phyloP scores from a whole-genome alignment of 1,140 invertebrate species.

The Pseudomyrmex flavicornis region DNA sequence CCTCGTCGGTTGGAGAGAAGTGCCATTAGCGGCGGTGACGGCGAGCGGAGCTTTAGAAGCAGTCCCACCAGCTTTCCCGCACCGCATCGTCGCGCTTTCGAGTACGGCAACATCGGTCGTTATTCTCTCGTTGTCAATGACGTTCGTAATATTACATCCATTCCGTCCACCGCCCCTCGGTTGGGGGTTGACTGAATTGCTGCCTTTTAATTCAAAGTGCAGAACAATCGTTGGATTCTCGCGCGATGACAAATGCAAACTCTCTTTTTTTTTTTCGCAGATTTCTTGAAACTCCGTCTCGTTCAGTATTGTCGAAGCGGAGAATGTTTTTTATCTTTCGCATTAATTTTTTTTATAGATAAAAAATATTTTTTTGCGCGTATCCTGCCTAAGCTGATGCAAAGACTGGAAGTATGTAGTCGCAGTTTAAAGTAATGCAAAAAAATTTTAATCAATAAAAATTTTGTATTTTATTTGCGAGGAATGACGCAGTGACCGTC shows the following conservation, averaged over 20 bases:
- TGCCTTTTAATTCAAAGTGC: constrained; percentile 59
- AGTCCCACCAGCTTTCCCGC: constrained; percentile 67
- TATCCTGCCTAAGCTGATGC: no score
- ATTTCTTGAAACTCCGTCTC: background rate
- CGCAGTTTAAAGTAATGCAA: no score
- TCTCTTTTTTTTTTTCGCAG: constrained; percentile 30
- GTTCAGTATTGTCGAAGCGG: constrained; percentile 1
- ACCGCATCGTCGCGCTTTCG: constrained; percentile 67
- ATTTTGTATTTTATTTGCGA: background rate
- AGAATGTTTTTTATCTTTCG: constrained; percentile 28
- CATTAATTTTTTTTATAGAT: background rate
- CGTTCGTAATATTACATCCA: constrained; percentile 69
- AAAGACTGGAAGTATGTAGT: background rate
- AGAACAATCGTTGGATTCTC: constrained; percentile 52
- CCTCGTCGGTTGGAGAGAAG: constrained; percentile 73
- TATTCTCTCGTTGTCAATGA: constrained; percentile 68
- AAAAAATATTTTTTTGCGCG: background rate
- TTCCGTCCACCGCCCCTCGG: constrained; percentile 24
- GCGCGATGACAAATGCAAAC: constrained; percentile 55
- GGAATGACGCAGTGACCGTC: constrained; percentile 8
- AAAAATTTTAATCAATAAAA: no score
- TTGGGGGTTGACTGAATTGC: constrained; percentile 45
- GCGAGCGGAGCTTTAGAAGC: constrained; percentile 77
- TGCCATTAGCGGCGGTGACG: constrained; percentile 76
- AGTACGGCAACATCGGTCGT: constrained; percentile 66